These are phyloP conservation scores for Tanytarsus gracilentus DNA, from an alignment of 2,888 invertebrate genomes.

Conservation along the genomic window DNA sequence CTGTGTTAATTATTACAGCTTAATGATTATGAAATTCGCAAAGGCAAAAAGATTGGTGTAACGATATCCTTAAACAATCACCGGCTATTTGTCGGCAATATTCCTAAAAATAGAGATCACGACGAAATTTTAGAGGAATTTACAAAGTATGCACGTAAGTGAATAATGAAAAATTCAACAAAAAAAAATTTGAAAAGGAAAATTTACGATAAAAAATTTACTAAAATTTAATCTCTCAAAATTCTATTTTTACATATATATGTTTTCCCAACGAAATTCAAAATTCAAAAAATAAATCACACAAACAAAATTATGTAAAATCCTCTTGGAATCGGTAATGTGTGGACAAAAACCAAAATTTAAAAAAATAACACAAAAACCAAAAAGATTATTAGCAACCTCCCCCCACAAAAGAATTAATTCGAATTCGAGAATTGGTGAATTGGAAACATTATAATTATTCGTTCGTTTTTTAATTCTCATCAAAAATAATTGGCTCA, in stretches of 20 bases:
- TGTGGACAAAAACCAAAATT: too few species aligned
- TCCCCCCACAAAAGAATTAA: too few species aligned
- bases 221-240: conserved; percentile 10
- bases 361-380: too few species aligned
- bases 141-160: conserved; percentile 99
- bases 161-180: conserved; percentile 35
- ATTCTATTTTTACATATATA: not conserved
- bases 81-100: conserved; percentile 99
- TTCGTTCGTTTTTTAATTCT: too few species aligned
- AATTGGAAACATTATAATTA: too few species aligned
- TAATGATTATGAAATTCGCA: conserved; percentile 99
- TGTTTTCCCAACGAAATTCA: not conserved
- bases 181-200: not conserved
- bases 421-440: too few species aligned
- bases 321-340: too few species aligned
- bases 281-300: too few species aligned
- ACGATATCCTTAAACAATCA: conserved; percentile 99
- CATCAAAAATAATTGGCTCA: too few species aligned
- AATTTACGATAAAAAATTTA: conserved; percentile 7
- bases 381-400: too few species aligned
- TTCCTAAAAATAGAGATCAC: conserved; percentile 99
- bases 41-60: conserved; percentile 99
- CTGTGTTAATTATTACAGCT: conserved; percentile 95
- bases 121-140: conserved; percentile 99
- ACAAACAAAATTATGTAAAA: too few species aligned